Base-by-base conservation (phyloP, 2,888 invertebrate species). In the Lepidochitona cinerea region DNA sequence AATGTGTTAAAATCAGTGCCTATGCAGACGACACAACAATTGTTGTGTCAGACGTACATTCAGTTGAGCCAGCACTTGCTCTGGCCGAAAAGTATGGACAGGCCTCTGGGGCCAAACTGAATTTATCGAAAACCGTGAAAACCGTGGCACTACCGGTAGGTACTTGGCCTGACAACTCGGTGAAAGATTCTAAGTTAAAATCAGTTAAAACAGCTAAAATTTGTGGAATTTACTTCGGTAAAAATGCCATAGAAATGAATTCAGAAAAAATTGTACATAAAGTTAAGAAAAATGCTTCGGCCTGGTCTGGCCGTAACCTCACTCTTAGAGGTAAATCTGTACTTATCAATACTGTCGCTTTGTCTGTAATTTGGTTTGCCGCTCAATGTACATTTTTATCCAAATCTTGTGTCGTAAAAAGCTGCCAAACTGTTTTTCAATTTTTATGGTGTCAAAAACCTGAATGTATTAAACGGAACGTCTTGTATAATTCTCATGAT, bases 71-170 rank as follows among this genome's bases (percentile, higher is more conserved):
- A n/a, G 23, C 65, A 36, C 26, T 65, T 23, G 41, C 59, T 23
- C 37, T 68, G 49, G 65, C 59, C 6, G 37, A 52, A 29, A 35
- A 49, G 23, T 72, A 68, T 68, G 67, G 54, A 29, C 65, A 66
- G 35, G 59, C 70, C 23, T 76, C 75, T 3, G 79, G 76, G 29
- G 73, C 79, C 4, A 79, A 76, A 74, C 37, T 75, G 0, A 77
- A 78, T 70, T 71, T 75, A n/a, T n/a, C n/a, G n/a, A n/a, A n/a
- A n/a, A n/a, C n/a, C 52, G 41, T 49, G 29, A 80, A 80, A 71
- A 70, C 74, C 18, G 72, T 69, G 36, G 78, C 75, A 7, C 33
- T 78, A 32, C 78, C 54, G 65, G 35, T 75, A 41, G 78, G 80
- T 7, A 78, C 75, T 70, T 80, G 75, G 80, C 74, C 76, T 23